Percentiles rank a stretch among this genome's conserved stretches.
Conservation (phyloP, 2,888 invertebrate species). For the Xestia c-nigrum region DNA sequence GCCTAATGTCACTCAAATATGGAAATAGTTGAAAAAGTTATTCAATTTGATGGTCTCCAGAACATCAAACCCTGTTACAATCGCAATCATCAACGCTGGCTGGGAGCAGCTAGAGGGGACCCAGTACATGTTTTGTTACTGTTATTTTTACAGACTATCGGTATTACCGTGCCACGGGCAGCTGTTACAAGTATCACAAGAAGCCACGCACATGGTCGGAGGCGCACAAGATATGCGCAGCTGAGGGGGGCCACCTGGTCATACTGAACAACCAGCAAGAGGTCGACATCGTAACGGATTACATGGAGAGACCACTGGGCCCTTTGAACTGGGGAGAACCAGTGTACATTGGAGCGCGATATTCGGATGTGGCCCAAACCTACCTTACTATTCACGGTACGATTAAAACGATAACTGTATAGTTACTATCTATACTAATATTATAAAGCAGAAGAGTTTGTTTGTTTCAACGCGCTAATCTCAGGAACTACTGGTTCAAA, state of each 20-base stretch:
- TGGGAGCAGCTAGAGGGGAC: background rate
- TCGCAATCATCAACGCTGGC: background rate
- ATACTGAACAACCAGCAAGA: constrained; percentile 24
- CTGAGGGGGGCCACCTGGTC: constrained; percentile 35
- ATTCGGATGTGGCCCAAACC: background rate
- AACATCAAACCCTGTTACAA: background rate
- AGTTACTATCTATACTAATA: too few species aligned
- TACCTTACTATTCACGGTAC: constrained; percentile 18
- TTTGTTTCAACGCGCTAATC: too few species aligned
- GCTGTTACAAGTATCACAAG: constrained; percentile 41
- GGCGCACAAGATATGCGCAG: constrained; percentile 1
- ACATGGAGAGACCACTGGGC: background rate
- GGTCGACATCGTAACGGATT: background rate
- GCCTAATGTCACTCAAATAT: too few species aligned
- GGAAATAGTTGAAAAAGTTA: background rate
- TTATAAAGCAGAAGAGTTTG: too few species aligned
- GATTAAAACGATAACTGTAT: background rate
- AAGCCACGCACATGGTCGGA: background rate
- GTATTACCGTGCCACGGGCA: constrained; percentile 12
- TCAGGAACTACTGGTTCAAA: too few species aligned
- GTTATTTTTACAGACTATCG: background rate
- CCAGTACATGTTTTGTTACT: background rate
- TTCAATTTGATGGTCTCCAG: background rate
- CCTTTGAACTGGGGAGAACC: background rate
- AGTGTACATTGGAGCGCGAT: background rate